These are phyloP conservation scores for Ramazzottius varieornatus DNA, from an alignment of 2,888 invertebrate genomes.

Conservation along the genomic window DNA sequence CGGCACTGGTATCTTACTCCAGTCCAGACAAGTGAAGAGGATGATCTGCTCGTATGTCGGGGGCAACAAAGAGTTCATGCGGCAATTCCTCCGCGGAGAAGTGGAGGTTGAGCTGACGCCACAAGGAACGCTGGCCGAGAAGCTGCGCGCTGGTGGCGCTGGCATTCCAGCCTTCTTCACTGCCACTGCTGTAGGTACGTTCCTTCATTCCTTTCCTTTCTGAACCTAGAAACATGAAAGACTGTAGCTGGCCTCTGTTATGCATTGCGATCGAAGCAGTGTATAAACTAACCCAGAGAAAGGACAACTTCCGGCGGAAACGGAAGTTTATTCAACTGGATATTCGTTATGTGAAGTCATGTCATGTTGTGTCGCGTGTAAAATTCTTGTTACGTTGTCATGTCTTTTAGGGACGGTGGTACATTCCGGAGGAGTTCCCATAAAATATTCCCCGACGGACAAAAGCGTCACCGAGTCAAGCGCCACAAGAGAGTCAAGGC, in stretches of 20 bases:
- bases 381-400: too few species aligned
- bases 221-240: too few species aligned
- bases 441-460: slow-evolving; percentile 56
- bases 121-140: slow-evolving; percentile 82
- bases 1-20: slow-evolving; percentile 67
- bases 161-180: slow-evolving; percentile 95
- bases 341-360: too few species aligned
- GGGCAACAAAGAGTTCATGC: slow-evolving; percentile 88
- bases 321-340: too few species aligned
- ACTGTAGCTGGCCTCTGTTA: too few species aligned
- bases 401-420: slow-evolving; percentile 43
- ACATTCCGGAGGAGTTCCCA: slow-evolving; percentile 79
- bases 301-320: too few species aligned
- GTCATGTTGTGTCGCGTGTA: too few species aligned
- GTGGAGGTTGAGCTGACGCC: slow-evolving; percentile 60
- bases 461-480: slow-evolving; percentile 50
- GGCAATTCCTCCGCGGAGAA: slow-evolving; percentile 72
- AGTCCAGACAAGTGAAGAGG: slow-evolving; percentile 52
- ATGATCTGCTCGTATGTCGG: slow-evolving; percentile 96
- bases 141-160: slow-evolving; percentile 82
- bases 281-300: too few species aligned
- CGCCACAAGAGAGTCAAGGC: slow-evolving; percentile 21
- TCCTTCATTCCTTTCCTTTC: too few species aligned
- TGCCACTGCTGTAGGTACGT: slow-evolving; percentile 58
- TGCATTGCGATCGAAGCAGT: too few species aligned